phyloP scores from a whole-genome alignment of 2,888 invertebrate species.

The Campaea margaritaria region DNA sequence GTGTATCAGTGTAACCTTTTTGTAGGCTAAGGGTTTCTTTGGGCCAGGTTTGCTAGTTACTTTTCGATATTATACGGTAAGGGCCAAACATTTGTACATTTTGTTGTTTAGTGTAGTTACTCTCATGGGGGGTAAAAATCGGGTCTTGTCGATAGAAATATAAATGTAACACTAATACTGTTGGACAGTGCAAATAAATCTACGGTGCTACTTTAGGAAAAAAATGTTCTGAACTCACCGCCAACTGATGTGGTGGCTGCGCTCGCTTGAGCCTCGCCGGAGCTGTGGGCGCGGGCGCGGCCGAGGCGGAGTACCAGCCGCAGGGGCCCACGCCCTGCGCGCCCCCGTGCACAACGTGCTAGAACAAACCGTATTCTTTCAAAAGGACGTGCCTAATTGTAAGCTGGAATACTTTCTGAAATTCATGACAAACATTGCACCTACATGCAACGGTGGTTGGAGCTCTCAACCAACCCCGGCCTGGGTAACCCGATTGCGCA shows the following conservation, averaged over 20 bases:
- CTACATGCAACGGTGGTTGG: too few species aligned
- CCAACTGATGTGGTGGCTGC: constrained; percentile 77
- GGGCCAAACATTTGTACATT: too few species aligned
- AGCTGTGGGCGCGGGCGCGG: constrained; percentile 78
- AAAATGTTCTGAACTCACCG: constrained; percentile 53
- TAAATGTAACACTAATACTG: too few species aligned
- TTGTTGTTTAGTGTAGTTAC: too few species aligned
- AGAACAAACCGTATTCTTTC: constrained; percentile 40
- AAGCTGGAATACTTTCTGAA: neutral
- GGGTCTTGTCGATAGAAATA: too few species aligned
- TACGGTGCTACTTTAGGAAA: too few species aligned
- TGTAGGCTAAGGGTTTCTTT: neutral
- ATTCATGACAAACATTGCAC: neutral
- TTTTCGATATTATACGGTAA: too few species aligned
- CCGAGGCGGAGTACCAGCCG: constrained; percentile 82
- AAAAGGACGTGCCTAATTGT: neutral
- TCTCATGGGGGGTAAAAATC: too few species aligned
- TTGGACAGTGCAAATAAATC: too few species aligned
- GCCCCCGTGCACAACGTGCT: constrained; percentile 79
- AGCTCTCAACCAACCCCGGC: too few species aligned
- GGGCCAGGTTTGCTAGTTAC: too few species aligned
- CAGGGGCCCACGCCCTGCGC: constrained; percentile 79
- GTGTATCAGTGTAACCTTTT: neutral
- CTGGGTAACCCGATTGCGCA: too few species aligned
- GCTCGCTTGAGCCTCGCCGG: constrained; percentile 78